These are phyloP conservation scores for Gambusia affinis DNA, from an alignment of 2,113 vertebrate species.

Conservation along the genomic window DNA sequence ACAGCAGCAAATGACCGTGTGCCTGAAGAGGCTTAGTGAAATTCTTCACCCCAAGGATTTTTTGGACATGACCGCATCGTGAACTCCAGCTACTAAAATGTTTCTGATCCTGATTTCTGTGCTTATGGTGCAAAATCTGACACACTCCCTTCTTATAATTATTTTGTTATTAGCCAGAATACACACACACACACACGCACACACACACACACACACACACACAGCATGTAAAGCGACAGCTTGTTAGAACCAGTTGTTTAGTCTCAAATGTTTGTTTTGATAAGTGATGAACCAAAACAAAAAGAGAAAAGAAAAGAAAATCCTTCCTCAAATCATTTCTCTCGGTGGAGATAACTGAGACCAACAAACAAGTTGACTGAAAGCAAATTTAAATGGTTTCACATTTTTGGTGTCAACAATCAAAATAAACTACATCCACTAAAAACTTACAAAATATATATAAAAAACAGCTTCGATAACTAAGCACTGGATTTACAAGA, in stretches of 20 bases:
- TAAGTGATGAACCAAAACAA: slow-evolving; percentile 10
- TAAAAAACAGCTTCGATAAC: too few species aligned
- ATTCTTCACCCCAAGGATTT: background rate
- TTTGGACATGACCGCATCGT: slow-evolving; percentile 19
- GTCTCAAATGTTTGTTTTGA: slow-evolving; percentile 34
- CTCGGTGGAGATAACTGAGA: slow-evolving; percentile 17
- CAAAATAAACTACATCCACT: slow-evolving; percentile 4
- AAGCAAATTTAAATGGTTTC: slow-evolving; percentile 12
- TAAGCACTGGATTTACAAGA: too few species aligned
- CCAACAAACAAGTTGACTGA: slow-evolving; percentile 19
- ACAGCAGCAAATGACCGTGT: slow-evolving; percentile 10
- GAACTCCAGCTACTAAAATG: slow-evolving; percentile 15
- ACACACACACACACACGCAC: too few species aligned
- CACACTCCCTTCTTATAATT: slow-evolving; percentile 20
- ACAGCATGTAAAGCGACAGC: slow-evolving; percentile 44
- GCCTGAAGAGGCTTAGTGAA: slow-evolving; percentile 13
- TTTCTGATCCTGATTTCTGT: background rate
- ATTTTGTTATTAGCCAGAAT: slow-evolving; percentile 42
- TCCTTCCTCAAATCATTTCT: slow-evolving; percentile 1
- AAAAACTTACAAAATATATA: too few species aligned
- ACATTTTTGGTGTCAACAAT: background rate
- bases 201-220: background rate
- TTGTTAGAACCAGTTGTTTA: slow-evolving; percentile 49
- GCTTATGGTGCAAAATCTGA: background rate
- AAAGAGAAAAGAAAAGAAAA: background rate